A percentile compares a stretch with the other conserved stretches of the same genome.
These are phyloP conservation scores for Antennarius striatus DNA, from an alignment of 2,113 vertebrate species.

Conservation along the genomic window DNA sequence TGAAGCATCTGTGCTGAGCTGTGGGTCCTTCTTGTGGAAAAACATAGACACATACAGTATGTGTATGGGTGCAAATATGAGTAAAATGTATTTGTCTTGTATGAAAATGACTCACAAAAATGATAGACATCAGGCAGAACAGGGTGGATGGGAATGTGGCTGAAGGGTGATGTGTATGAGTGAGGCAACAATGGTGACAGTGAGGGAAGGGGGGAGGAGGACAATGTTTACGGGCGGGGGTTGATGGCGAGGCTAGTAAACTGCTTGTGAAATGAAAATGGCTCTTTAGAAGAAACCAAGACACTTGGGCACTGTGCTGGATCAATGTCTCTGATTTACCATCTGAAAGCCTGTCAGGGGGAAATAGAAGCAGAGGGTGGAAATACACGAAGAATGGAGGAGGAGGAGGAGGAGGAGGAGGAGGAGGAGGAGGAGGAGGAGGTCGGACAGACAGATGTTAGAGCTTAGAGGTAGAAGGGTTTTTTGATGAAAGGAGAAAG, in stretches of 20 bases:
- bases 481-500: constrained; percentile 69
- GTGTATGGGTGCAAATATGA: background rate
- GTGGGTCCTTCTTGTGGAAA: constrained; percentile 9
- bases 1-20: constrained; percentile 16
- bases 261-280: constrained; percentile 86
- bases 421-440: background rate
- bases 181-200: constrained; percentile 59
- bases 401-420: constrained; percentile 3
- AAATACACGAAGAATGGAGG: background rate
- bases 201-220: constrained; percentile 56
- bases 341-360: constrained; percentile 84
- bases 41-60: background rate
- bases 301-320: constrained; percentile 78
- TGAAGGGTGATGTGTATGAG: constrained; percentile 64
- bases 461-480: constrained; percentile 63
- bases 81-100: too few species aligned
- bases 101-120: too few species aligned
- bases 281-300: constrained; percentile 85
- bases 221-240: constrained; percentile 73
- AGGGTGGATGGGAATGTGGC: too few species aligned
- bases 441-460: constrained; percentile 50
- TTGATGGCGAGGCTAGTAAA: constrained; percentile 69
- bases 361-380: constrained; percentile 38
- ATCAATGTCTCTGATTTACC: constrained; percentile 86
- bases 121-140: too few species aligned